A percentile compares a stretch with the other conserved stretches of the same genome.
Conservation (phyloP, 2,797 vertebrate genomes). For the Poeciliopsis presidionis region DNA sequence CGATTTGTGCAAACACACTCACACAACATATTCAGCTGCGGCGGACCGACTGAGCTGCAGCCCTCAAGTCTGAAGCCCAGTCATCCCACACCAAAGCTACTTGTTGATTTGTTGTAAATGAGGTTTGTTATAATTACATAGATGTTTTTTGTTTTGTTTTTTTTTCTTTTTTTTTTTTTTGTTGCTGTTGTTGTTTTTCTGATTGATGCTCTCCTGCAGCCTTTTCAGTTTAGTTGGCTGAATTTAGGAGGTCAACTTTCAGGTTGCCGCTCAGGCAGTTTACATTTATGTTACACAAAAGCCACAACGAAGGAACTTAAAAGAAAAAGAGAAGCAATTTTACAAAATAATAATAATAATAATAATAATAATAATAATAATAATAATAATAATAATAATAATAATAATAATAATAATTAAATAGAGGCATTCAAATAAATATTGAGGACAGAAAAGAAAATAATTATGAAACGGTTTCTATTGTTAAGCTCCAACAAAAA, state of each 20-base stretch:
- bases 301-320: not conserved
- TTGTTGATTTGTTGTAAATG: constrained; percentile 13
- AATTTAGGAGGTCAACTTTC: no score
- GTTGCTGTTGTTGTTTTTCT: not conserved
- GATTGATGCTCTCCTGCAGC: not conserved
- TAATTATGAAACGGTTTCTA: not conserved
- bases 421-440: not conserved
- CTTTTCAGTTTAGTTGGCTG: not conserved
- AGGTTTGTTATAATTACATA: not conserved
- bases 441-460: not conserved
- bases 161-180: not conserved
- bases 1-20: constrained; percentile 59
- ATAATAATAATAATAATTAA: no score
- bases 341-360: no score
- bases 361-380: no score
- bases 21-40: constrained; percentile 21
- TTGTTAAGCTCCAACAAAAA: not conserved
- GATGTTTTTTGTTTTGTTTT: no score
- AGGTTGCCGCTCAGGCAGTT: no score
- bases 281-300: not conserved
- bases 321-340: not conserved
- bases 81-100: constrained; percentile 15
- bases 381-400: no score
- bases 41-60: constrained; percentile 45
- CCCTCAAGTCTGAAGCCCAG: constrained; percentile 39